Evolutionary conservation across 2,797 vertebrate genomes (phyloP).

Genomic region (Smutsia temminckii): DNA sequence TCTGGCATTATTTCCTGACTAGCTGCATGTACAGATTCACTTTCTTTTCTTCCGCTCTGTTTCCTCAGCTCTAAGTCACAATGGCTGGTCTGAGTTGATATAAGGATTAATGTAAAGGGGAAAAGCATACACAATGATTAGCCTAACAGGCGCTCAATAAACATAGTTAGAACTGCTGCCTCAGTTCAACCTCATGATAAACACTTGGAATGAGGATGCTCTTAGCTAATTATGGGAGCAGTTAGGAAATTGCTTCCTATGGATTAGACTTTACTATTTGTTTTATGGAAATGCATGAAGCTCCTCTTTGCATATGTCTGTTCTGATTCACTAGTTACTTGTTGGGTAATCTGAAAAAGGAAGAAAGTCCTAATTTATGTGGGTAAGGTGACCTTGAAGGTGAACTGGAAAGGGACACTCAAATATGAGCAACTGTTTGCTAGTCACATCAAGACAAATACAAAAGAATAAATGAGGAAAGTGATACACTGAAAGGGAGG

Average conservation of each 20-base stretch:
- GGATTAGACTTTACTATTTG: neutral
- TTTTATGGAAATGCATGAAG: neutral
- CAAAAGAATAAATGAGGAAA: neutral
- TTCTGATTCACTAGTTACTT: neutral
- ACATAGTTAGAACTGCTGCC: neutral
- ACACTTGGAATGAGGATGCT: neutral
- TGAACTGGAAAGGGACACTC: neutral
- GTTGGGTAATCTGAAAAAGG: neutral
- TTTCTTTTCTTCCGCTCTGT: neutral
- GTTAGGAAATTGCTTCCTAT: slow-evolving; percentile 6
- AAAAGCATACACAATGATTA: neutral
- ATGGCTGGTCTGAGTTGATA: neutral
- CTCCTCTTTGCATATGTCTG: neutral
- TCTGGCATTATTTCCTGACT: neutral
- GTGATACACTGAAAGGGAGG: neutral
- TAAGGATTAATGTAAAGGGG: neutral
- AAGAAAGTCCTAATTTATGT: neutral
- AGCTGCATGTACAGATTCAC: neutral
- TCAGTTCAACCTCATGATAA: neutral
- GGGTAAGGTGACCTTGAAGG: neutral
- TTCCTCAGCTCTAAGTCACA: neutral
- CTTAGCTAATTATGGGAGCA: neutral
- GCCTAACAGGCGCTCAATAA: neutral
- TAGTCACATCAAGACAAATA: neutral
- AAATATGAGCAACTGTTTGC: neutral